Base-by-base conservation (phyloP, 2,888 invertebrate species). In the Hydriomena furcata region DNA sequence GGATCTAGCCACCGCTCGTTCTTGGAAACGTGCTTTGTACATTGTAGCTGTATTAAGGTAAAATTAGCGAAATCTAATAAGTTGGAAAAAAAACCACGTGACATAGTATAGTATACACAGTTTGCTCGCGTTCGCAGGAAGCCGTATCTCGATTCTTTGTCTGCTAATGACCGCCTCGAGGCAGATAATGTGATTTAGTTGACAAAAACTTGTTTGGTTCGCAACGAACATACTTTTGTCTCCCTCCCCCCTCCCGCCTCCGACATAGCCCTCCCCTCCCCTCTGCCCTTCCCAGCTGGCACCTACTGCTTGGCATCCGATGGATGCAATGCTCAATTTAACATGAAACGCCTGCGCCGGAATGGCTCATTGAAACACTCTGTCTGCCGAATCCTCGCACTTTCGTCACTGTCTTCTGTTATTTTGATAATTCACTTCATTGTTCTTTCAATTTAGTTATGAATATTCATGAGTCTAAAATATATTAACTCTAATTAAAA, bases 261-360 rank as follows among this genome's bases (percentile, higher is more conserved):
- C 25, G 7, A n/a, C 24, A 13, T 13, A n/a, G 21, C 41, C 5
- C 21, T 36, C 28, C 20, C 2, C 10, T 12, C 28, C 25, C 20
- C 34, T 4, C 34, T n/a, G 11, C 27, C 28, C 35, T 28, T 21
- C 59, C 52, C 57, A 12, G 47, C 53, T 47, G 38, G 60, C 61
- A 58, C 36, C 32, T 44, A 13, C 37, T 52, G 60, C 47, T 59
- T 62, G 63, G 68, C 68, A 68, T 60, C 46, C 46, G 52, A 42
- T 48, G 47, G 42, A 44, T 47, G 66, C 63, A 50, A 68, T 66
- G 73, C 71, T 67, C 67, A 65, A 73, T 76, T 73, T 71, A 72
- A 67, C 68, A 67, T 68, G 60, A 61, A 67, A 28, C 35, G 43
- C 27, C 43, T 21, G 27, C 20, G 28, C 1, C n/a, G 20, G 21